Evolutionary conservation across 2,113 vertebrate genomes (phyloP).

Genomic region (Notarius lentiginosus): DNA sequence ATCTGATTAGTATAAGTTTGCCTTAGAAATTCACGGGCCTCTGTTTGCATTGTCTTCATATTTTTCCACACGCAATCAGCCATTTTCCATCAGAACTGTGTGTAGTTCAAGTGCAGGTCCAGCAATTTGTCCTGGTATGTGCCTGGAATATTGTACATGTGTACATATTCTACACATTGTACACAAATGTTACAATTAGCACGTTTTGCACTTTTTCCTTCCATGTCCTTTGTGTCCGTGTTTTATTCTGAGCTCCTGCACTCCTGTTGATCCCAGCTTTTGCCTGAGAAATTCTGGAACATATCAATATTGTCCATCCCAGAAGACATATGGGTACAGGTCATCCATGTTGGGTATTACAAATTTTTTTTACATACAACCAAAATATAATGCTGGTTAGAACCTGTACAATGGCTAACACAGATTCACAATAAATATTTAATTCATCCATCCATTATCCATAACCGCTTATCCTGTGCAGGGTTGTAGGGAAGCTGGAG

Average conservation of each 20-base stretch:
- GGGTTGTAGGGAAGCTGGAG: too few relatives aligned
- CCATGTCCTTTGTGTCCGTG: neutral
- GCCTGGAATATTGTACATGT: neutral
- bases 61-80: neutral
- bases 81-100: neutral
- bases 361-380: constrained; percentile 79
- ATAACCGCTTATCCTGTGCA: too few relatives aligned
- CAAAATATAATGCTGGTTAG: neutral
- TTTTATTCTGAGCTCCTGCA: neutral
- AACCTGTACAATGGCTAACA: too few relatives aligned
- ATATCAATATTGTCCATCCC: constrained; percentile 60
- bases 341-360: constrained; percentile 93
- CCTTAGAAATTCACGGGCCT: neutral
- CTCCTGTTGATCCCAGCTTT: constrained; percentile 55
- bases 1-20: neutral
- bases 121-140: neutral
- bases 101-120: neutral
- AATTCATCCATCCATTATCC: too few relatives aligned
- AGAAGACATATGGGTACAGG: constrained; percentile 81
- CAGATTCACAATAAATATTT: too few relatives aligned
- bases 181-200: neutral
- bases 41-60: neutral
- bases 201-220: neutral
- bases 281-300: constrained; percentile 62
- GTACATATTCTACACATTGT: neutral